Evolutionary conservation across 53 echinoderm and acorn worm species (phyloP), one percentile per base, ranked within the genome.

Genomic region (Glandiceps talaboti): DNA sequence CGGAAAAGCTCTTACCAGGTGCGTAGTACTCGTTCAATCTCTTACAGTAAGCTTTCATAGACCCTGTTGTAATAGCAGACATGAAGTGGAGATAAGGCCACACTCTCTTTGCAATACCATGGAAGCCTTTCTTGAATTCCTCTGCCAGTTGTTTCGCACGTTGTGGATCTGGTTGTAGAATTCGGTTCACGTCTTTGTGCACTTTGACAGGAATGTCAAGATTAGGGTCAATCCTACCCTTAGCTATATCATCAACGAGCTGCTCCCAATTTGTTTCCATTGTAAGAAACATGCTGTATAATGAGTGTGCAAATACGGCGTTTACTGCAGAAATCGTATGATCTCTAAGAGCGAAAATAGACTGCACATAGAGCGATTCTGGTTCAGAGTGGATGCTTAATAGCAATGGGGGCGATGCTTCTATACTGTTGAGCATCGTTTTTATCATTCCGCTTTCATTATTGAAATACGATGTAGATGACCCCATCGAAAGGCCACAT

Each of bases 311-410:
- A 76, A 87, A 87, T 0, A 74, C 33, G 1, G 76, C 81, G 0
- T 75, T 30, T 29, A 79, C 77, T 0, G 85, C 84, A 14, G 92
- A 91, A 26, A 94, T 82, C 74, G 83, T 80, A 0, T 84, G 83
- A 29, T 94, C 94, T 33, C 84, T 89, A 30, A 94, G 83, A 0
- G 86, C 92, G 82, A 94, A 94, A 14, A 94, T 79, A 6, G 90
- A 84, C 75, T 90, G 92, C 0, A 88, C 85, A 76, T 94, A 94
- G 14, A 91, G 82, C 14, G 90, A 86, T 73, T 94, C 94, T 0
- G 84, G 84, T 74, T 94, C 94, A 25, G 85, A 85, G 1, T 31
- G 77, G 25, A 94, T 94, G 75, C 91, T 90, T 30, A 82, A 88
- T 20, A 87, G 92, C 0, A 90, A 80, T 33, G 89, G 78, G 0